phyloP scores from a whole-genome alignment of 2,797 vertebrate genomes.

The Gambelia wislizenii region DNA sequence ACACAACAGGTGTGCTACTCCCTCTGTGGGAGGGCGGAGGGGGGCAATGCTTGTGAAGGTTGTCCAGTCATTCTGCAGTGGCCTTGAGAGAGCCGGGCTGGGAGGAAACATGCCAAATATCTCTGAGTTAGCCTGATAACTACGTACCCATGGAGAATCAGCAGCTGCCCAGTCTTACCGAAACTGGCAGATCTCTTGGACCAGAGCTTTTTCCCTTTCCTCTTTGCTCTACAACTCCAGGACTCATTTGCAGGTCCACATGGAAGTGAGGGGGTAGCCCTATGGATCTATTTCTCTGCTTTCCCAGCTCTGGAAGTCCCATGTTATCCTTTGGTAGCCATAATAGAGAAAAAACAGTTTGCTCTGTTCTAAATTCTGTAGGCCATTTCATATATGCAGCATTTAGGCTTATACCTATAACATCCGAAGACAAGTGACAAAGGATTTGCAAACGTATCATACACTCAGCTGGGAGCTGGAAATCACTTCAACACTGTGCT shows the following conservation, averaged over 20 bases:
- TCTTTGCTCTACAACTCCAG: background rate
- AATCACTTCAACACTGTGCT: background rate
- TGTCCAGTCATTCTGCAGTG: background rate
- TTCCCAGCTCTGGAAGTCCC: background rate
- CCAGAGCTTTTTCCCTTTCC: rapidly evolving
- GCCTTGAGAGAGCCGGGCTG: conserved; percentile 18
- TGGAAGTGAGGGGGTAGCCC: background rate
- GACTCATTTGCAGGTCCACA: background rate
- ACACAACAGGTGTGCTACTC: background rate
- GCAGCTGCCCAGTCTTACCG: background rate
- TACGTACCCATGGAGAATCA: background rate
- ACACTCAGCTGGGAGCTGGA: background rate
- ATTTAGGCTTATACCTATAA: background rate
- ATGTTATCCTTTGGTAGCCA: background rate
- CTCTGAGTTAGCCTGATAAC: conserved; percentile 39
- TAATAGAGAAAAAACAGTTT: background rate
- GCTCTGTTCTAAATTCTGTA: background rate
- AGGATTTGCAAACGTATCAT: background rate
- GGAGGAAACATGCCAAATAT: background rate
- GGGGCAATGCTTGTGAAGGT: background rate
- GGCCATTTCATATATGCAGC: background rate
- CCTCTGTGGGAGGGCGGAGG: no score
- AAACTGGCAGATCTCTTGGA: background rate
- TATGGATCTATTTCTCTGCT: background rate
- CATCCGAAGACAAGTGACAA: background rate